Conservation (phyloP, 2,113 vertebrate species). For the Alexandromys fortis region DNA sequence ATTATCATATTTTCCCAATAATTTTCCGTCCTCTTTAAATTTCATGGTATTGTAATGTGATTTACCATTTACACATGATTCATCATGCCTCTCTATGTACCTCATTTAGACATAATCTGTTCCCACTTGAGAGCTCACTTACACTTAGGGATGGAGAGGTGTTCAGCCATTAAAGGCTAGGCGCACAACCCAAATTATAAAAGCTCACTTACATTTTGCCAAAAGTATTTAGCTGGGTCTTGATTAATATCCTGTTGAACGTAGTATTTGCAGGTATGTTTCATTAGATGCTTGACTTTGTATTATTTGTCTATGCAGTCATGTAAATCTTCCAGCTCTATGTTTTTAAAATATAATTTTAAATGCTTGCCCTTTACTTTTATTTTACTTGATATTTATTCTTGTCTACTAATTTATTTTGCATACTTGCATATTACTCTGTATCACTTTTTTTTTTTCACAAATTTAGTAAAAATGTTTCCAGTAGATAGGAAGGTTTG, state of each 20-base stretch:
- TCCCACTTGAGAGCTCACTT: background rate
- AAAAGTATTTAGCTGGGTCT: background rate
- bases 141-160: background rate
- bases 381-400: background rate
- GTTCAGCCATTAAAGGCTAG: background rate
- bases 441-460: background rate
- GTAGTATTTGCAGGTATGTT: background rate
- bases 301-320: background rate
- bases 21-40: background rate
- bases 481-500: background rate
- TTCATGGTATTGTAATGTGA: background rate
- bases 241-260: background rate
- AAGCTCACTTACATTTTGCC: background rate
- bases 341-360: background rate
- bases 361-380: background rate
- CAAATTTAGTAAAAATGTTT: background rate
- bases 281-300: background rate
- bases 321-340: background rate
- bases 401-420: background rate
- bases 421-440: background rate
- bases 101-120: background rate
- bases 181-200: background rate
- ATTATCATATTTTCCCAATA: background rate
- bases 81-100: background rate
- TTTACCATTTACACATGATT: background rate